Conservation (phyloP, 2,888 invertebrate species). For the Cantharis nigra region DNA sequence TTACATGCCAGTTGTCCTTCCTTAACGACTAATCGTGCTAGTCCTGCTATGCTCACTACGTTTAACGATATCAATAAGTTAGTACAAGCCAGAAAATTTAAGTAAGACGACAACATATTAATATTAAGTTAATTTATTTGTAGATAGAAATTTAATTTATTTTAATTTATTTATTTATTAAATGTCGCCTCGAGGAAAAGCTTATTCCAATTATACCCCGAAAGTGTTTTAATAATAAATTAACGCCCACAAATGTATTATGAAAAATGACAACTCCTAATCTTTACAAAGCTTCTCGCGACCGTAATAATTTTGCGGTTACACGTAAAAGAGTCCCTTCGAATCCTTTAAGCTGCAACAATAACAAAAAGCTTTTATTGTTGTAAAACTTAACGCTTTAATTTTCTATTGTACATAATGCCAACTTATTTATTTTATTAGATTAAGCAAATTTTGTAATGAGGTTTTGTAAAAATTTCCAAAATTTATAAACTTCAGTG, state of each 20-base stretch:
- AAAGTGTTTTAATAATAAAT: neutral
- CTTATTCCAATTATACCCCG: neutral
- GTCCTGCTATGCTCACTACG: slow-evolving; percentile 84
- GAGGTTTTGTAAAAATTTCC: neutral
- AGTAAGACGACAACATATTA: slow-evolving; percentile 29
- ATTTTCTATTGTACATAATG: neutral
- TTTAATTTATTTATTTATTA: slow-evolving; percentile 35
- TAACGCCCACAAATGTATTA: neutral
- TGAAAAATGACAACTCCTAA: neutral
- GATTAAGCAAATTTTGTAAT: neutral
- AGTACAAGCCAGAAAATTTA: slow-evolving; percentile 76
- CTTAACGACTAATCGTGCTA: slow-evolving; percentile 66
- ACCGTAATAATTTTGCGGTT: neutral
- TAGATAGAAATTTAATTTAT: slow-evolving; percentile 27
- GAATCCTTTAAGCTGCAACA: neutral
- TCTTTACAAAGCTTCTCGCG: neutral
- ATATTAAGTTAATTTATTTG: slow-evolving; percentile 8
- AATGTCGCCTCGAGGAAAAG: slow-evolving; percentile 17
- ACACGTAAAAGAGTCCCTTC: neutral
- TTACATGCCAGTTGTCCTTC: slow-evolving; percentile 68
- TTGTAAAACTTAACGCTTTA: neutral
- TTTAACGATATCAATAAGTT: slow-evolving; percentile 87
- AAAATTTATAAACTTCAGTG: neutral
- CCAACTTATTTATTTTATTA: neutral
- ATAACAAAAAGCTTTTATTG: neutral